Base-by-base conservation (phyloP, 1,140 invertebrate genomes). In the Samia ricini region DNA sequence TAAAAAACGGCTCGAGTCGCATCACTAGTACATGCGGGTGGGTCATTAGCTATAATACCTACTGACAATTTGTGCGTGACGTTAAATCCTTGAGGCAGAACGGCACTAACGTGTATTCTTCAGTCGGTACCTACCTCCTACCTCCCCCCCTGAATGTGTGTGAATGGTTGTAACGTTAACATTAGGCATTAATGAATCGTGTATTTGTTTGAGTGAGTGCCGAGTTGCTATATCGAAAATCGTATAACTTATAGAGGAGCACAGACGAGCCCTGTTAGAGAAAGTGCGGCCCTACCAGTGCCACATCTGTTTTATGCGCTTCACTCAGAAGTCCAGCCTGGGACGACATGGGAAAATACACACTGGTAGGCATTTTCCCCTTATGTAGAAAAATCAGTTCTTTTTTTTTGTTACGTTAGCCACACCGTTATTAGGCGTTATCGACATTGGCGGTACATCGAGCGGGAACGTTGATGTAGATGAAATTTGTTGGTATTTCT, bases 281-380 rank as follows among this genome's bases (percentile, higher is more conserved):
- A 93, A 93, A 89, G 89, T 90, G 88, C 90, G 90, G 77, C 95
- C 95, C 61, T 95, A 91, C 85, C 85, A 91, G 82, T 93, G 91
- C 88, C 83, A 90, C 81, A 90, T 92, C 83, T 93, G 92, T 91
- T 92, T 91, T 79, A 92, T 92, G 80, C 91, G 91, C 83, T 94
- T 94, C 88, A 91, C 91, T 85, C 90, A 91, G 88, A 91, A 91
- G 85, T 91, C 90, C 87, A 91, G 89, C 88, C 89, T 91, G 80
- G 90, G 90, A 83, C 89, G 90, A 76, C 91, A 91, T 83, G 89
- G 89, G 79, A 91, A 91, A 81, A 89, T 91, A 86, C 90, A 91
- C 78, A 91, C 90, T 82, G 90, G 89, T 91, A 91, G 88, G 90
- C 89, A 87, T 85, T 85, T 87, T 88, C 82, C 85, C 85, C 85